phyloP scores from a whole-genome alignment of 2,888 invertebrate genomes.

The Rhamnusium bicolor region DNA sequence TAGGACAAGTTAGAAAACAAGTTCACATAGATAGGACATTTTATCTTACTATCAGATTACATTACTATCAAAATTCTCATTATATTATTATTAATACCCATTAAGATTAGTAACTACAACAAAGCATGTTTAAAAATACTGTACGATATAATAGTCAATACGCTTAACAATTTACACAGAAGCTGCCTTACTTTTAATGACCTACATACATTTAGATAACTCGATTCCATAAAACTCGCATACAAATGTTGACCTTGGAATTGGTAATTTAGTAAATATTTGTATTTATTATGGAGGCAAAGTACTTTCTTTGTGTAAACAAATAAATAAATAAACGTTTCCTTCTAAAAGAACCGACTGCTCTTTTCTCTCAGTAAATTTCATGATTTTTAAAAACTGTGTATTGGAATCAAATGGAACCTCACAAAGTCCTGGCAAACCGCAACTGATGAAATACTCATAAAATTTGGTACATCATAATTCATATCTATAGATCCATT shows the following conservation, averaged over 20 bases:
- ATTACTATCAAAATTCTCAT: conserved; percentile 1
- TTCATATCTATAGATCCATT: too few species aligned
- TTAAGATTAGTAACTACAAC: conserved; percentile 11
- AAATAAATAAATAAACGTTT: too few species aligned
- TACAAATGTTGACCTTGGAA: too few species aligned
- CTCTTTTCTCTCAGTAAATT: too few species aligned
- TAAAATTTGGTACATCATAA: too few species aligned
- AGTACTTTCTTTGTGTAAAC: too few species aligned
- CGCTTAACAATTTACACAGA: conserved; percentile 13
- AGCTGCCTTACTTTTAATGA: background rate
- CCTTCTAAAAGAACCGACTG: too few species aligned
- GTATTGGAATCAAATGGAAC: too few species aligned
- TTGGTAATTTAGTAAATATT: background rate
- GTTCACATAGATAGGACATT: background rate
- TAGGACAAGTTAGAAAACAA: background rate
- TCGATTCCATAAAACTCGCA: background rate
- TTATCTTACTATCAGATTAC: background rate
- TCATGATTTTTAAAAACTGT: too few species aligned
- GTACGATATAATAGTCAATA: background rate
- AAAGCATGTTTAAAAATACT: background rate
- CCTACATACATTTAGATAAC: conserved; percentile 9
- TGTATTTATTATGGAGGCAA: too few species aligned
- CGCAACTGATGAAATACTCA: too few species aligned
- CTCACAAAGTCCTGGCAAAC: too few species aligned
- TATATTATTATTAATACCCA: conserved; percentile 8